Base-by-base conservation (phyloP, 2,888 invertebrate genomes). In the Myopa tessellatipennis region DNA sequence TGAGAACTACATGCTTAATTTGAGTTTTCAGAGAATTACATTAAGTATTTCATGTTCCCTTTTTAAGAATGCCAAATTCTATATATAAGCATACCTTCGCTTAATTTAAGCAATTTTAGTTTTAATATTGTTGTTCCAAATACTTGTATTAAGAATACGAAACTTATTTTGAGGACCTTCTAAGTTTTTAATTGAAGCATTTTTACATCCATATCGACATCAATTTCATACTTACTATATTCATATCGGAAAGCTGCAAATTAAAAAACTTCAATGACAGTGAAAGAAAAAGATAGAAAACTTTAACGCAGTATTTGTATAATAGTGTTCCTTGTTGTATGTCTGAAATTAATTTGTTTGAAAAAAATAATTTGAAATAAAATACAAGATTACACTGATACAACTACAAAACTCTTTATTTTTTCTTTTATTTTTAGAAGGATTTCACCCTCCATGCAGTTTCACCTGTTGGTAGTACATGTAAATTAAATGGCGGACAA, bases 1-100 rank as follows among this genome's bases (percentile, higher is more conserved):
- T 55, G 55, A 55, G 55, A 55, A 55, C 16, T 55, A 55, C 55
- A 55, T 55, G 55, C 55, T 55, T 55, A 55, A 55, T 55, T 55
- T 55, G 55, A 55, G 55, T 55, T 55, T 55, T 55, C 55, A 55
- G 55, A 55, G 55, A 55, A 55, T 55, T 55, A 55, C 10, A 55
- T 55, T 55, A 55, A 55, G 55, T 55, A 55, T 55, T 55, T 26
- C 16, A 55, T 55, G 12, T 55, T 55, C 55, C 10, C 55, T 55
- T 55, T 55, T 55, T 55, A 55, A 55, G 55, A 55, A 55, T 55
- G 55, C 16, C 16, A 55, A 16, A 55, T 55, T 55, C 10, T 55
- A 16, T 55, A 14, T 55, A 26, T 26, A 26, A 26, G 26, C 26
- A 26, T 26, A 16, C 16, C 1, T 55, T 55, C 12, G 12, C 55